Evolutionary conservation across 1,140 invertebrate species (phyloP).

Genomic region (Pectinophora gossypiella): DNA sequence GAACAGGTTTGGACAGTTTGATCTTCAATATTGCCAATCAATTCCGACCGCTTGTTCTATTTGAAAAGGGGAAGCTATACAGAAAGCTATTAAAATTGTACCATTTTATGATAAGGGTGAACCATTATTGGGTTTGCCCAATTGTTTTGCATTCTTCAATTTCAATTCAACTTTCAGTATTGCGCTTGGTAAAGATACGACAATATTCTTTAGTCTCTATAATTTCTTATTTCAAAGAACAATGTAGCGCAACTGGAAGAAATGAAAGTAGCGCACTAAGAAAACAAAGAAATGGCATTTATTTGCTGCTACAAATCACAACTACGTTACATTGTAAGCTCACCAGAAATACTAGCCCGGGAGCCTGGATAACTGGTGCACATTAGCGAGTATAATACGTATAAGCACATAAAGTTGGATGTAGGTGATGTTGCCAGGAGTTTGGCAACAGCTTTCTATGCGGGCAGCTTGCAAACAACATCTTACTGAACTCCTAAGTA

Average conservation of each 20-base stretch:
- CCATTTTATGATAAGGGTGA: constrained; percentile 38
- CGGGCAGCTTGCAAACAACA: background rate
- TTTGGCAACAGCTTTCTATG: background rate
- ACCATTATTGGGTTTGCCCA: constrained; percentile 4
- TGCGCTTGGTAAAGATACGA: background rate
- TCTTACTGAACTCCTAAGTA: background rate
- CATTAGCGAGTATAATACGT: background rate
- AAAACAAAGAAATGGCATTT: constrained; percentile 1
- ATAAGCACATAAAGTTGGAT: background rate
- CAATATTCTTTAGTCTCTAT: background rate
- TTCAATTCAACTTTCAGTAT: too few species aligned
- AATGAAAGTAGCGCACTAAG: background rate
- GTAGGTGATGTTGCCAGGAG: background rate
- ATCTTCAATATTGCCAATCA: constrained; percentile 52
- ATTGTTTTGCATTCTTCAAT: too few species aligned
- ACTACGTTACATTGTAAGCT: background rate
- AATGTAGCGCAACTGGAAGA: constrained; percentile 1
- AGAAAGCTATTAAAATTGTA: constrained; percentile 36
- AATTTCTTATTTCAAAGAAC: background rate
- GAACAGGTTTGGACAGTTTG: constrained; percentile 31
- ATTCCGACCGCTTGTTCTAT: constrained; percentile 26
- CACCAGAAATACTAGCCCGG: background rate
- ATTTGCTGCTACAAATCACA: constrained; percentile 1
- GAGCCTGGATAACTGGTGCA: background rate
- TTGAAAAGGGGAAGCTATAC: constrained; percentile 25